Conservation (phyloP, 2,797 vertebrate genomes). For the Characodon lateralis region DNA sequence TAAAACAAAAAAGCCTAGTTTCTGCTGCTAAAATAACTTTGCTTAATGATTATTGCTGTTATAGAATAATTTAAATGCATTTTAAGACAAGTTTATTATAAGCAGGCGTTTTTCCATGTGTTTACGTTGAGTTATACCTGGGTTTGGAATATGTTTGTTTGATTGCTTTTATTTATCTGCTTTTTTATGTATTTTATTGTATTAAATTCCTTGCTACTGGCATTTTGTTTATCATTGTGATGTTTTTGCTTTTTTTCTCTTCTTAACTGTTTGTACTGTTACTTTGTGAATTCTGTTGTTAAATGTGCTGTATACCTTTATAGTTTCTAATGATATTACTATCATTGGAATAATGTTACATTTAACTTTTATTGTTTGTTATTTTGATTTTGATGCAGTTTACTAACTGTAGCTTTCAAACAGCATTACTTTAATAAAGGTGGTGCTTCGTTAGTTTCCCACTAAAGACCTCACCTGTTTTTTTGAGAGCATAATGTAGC, state of each 20-base stretch:
- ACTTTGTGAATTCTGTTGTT: background rate
- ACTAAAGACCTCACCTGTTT: too few species aligned
- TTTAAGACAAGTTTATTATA: background rate
- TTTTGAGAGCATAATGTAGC: too few species aligned
- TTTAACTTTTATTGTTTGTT: too few species aligned
- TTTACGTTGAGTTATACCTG: background rate
- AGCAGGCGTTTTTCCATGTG: background rate
- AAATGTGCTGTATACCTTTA: background rate
- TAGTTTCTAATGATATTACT: background rate
- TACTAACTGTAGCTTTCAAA: too few species aligned
- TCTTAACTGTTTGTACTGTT: background rate
- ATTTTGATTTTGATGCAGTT: too few species aligned
- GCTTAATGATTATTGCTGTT: background rate
- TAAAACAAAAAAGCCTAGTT: background rate
- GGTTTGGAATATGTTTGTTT: background rate
- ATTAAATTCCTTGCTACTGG: background rate
- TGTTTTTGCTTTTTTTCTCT: background rate
- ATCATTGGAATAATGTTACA: too few species aligned
- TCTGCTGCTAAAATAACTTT: background rate
- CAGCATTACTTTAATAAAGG: too few species aligned
- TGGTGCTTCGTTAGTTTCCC: too few species aligned
- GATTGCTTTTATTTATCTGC: background rate
- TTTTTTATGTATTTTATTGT: background rate
- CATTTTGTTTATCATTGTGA: background rate
- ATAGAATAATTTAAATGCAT: background rate